Base-by-base conservation (phyloP, 2,797 vertebrate species). In the Onychomys arenicola region DNA sequence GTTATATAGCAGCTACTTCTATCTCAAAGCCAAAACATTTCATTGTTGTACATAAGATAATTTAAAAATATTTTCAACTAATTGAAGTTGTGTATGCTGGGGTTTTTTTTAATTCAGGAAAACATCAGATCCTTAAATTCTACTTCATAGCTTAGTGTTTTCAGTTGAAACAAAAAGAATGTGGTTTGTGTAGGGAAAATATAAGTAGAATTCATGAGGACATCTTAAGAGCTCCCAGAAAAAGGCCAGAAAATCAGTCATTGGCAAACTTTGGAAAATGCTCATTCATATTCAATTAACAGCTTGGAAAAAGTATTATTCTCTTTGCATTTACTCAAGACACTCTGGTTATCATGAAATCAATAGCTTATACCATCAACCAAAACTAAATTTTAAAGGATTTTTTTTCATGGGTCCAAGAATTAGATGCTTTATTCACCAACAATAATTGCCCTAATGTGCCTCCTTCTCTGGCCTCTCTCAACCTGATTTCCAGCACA, bases 131-230 rank as follows among this genome's bases (percentile, higher is more conserved):
- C 16, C 4, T 81, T 59, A 87, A 83, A 95, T 81, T 94, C 69
- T 1, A 65, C 21, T 37, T 6, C 25, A 37, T 80, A 69, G 3
- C 6, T 91, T 43, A 87, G 8, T 25, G 6, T 37, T 76, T 59
- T 90, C 67, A 90, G 77, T 23, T 96, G 32, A 43, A 96, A 87
- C 69, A 78, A 92, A 92, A 5, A 95, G 52, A 85, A 92, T 83
- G 19, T 32, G 92, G 9, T 86, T 32, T 89, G 14, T 34, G 25
- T 49, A 75, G n/a, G 14, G 29, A 82, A 92, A 77, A 21, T 9
- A 85, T 40, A 80, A 91, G 63, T 69, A 3, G 27, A 78, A 63
- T 67, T 97, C 82, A 89, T 32, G 12, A 81, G 63, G 80, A 43
- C 17, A 63, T n/a, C 19, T 87, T 73, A 89, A 49, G 37, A 89